Conservation (phyloP, 2,797 vertebrate genomes). For the Acanthopagrus latus region DNA sequence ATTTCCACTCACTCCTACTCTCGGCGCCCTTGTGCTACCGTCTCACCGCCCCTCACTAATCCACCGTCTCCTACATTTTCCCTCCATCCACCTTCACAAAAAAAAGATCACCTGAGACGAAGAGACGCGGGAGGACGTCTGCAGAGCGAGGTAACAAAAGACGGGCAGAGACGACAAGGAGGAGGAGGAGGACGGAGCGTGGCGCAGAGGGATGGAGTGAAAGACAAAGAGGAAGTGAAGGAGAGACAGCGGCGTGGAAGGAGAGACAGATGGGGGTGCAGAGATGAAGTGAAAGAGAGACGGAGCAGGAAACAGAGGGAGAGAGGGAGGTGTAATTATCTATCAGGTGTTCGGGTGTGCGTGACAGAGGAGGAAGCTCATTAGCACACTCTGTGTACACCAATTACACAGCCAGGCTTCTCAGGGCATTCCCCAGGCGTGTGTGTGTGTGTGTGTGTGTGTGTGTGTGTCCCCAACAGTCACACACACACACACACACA, state of each 20-base stretch:
- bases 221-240: constrained; percentile 76
- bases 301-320: constrained; percentile 76
- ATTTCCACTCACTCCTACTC: constrained; percentile 82
- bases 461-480: neutral
- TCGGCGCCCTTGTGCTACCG: constrained; percentile 75
- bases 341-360: constrained; percentile 87
- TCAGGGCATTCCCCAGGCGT: constrained; percentile 81
- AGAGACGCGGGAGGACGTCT: constrained; percentile 5
- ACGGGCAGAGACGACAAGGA: constrained; percentile 2
- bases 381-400: constrained; percentile 87
- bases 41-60: constrained; percentile 56
- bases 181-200: constrained; percentile 31
- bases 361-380: constrained; percentile 87
- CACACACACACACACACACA: constrained; percentile 16
- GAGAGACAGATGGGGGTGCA: constrained; percentile 66
- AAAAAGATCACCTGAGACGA: constrained; percentile 32
- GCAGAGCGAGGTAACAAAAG: constrained; percentile 19
- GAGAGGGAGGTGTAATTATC: constrained; percentile 84
- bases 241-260: constrained; percentile 57
- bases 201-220: constrained; percentile 56
- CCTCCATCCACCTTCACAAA: constrained; percentile 40
- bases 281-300: constrained; percentile 65
- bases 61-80: constrained; percentile 13
- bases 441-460: constrained; percentile 43
- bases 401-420: constrained; percentile 84